These are phyloP conservation scores for Sphaerophoria rueppellii DNA, from an alignment of 2,888 invertebrate genomes.

Conservation along the genomic window DNA sequence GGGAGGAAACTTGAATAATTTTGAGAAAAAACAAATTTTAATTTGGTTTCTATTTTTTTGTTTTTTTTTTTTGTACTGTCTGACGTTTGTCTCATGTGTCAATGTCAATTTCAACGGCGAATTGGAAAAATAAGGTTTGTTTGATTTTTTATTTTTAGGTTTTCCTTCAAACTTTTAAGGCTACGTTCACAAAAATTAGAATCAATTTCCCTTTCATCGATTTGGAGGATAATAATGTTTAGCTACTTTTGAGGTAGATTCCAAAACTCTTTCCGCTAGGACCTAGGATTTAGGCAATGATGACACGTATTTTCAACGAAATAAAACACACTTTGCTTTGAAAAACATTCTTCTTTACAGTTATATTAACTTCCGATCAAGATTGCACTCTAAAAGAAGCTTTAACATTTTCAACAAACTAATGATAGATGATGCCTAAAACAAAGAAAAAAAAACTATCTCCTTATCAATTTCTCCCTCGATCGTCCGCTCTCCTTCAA, in stretches of 20 bases:
- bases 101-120: conserved; percentile 7
- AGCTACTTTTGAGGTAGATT: too few species aligned
- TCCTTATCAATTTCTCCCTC: neutral
- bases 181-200: neutral
- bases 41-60: neutral
- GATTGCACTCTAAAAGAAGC: neutral
- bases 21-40: conserved; percentile 3
- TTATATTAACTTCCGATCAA: neutral
- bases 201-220: neutral
- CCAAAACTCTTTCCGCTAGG: too few species aligned
- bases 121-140: conserved; percentile 9
- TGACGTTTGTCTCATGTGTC: conserved; percentile 3
- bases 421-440: conserved; percentile 6
- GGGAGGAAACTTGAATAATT: neutral
- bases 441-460: neutral
- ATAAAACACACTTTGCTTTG: neutral
- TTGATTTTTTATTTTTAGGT: neutral
- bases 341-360: conserved; percentile 3
- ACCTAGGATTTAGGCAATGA: too few species aligned
- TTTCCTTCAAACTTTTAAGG: neutral
- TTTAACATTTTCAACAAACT: conserved; percentile 29
- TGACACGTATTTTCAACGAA: neutral
- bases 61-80: conserved; percentile 7
- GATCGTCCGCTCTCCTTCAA: neutral
- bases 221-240: too few species aligned